These are phyloP conservation scores for Petrolisthes manimaculis DNA, from an alignment of 2,888 invertebrate genomes.

Conservation along the genomic window DNA sequence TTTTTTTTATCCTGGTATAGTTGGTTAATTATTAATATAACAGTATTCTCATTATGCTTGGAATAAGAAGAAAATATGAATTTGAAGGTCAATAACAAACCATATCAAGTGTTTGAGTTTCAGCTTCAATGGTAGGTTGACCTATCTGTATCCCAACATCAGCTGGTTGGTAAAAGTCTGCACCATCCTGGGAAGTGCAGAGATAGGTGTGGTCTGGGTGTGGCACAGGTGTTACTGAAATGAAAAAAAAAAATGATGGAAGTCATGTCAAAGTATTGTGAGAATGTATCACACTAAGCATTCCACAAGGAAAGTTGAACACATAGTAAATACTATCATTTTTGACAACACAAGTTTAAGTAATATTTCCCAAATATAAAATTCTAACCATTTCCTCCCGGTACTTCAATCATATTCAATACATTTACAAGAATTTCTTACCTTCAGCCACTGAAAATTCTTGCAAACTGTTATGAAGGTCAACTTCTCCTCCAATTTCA, in stretches of 20 bases:
- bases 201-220: neutral
- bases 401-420: neutral
- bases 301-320: too few relatives aligned
- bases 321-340: too few relatives aligned
- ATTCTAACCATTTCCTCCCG: neutral
- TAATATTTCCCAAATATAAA: neutral
- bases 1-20: too few relatives aligned
- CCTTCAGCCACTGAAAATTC: neutral
- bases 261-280: too few relatives aligned
- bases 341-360: neutral
- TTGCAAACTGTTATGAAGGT: constrained; percentile 6
- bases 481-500: constrained; percentile 17
- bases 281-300: too few relatives aligned
- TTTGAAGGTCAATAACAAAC: neutral
- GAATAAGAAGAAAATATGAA: too few relatives aligned
- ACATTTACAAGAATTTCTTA: neutral
- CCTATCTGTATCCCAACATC: constrained; percentile 13
- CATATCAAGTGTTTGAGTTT: neutral
- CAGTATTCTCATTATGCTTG: too few relatives aligned
- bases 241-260: too few relatives aligned
- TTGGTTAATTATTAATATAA: too few relatives aligned
- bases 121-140: neutral
- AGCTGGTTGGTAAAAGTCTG: neutral
- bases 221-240: neutral
- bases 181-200: neutral